phyloP scores from a whole-genome alignment of 2,113 vertebrate species.

The Erythrocercus mccallii region DNA sequence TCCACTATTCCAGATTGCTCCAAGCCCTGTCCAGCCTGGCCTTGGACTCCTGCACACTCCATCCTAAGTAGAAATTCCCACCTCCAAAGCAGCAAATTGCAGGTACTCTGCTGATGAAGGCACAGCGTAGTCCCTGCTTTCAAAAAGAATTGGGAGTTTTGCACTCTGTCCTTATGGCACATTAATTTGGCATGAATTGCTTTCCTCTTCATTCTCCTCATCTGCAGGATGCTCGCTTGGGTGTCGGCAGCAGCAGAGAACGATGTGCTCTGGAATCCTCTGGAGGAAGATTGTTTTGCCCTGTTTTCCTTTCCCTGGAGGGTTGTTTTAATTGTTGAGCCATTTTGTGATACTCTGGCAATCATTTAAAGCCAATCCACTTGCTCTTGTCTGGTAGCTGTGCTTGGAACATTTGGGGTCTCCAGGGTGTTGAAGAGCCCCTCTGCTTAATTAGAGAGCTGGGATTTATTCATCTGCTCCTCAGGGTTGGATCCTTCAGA shows the following conservation, averaged over 20 bases:
- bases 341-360: background rate
- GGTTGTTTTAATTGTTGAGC: background rate
- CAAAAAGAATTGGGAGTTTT: background rate
- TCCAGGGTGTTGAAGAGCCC: background rate
- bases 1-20: background rate
- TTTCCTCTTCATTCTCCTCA: background rate
- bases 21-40: background rate
- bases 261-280: background rate
- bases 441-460: background rate
- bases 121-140: background rate
- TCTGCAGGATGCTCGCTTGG: background rate
- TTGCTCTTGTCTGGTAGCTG: background rate
- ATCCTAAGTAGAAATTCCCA: background rate
- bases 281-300: background rate
- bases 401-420: background rate
- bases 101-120: background rate
- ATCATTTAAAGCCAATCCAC: background rate
- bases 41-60: background rate
- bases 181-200: background rate
- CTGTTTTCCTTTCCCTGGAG: background rate
- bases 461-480: background rate
- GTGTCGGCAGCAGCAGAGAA: background rate
- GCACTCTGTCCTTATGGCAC: fast-evolving
- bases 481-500: background rate
- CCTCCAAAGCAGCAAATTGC: background rate